Base-by-base conservation (phyloP, 1,140 invertebrate species). In the Melitaea cinxia region DNA sequence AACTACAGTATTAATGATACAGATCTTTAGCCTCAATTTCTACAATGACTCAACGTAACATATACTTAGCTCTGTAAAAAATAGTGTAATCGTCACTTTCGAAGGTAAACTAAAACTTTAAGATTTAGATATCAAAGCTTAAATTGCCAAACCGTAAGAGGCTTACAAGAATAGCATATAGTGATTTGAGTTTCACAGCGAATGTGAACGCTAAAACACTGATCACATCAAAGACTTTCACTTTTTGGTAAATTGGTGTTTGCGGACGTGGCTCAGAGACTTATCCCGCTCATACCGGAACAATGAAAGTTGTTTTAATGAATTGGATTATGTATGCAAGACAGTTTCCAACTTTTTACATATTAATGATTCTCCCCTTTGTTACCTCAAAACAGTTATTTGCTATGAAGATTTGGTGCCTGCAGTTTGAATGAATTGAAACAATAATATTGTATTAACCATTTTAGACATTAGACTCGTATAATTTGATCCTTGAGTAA, bases 151-250 rank as follows among this genome's bases (percentile, higher is more conserved):
- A 10, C 37, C 55, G 30, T 23, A 10, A 42, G 35, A 17, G 10
- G 24, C 45, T 53, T 55, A 35, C 47, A n/a, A n/a, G n/a, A n/a
- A 55, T 45, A 15, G 56, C 10, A 42, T n/a, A 53, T 45, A 55
- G 54, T 54, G 33, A 55, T 56, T 56, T 42, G 49, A 12, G 28
- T 17, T 39, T 60, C 14, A 49, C 53, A 55, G 63, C 67, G 69
- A 73, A 71, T 55, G 69, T 68, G 64, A 74, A 50, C 54, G 35
- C 30, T 28, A 65, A 45, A 59, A 42, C 57, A 62, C 58, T 72
- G 76, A 82, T 82, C 80, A 75, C 78, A 83, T 85, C 73, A 78
- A 73, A 53, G 57, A 85, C 84, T 87, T 87, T 87, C 84, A 87
- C 84, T 85, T 87, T 85, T 82, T 77, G 75, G 71, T 73, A 74